Evolutionary conservation across 2,113 vertebrate species (phyloP).

Genomic region (Mixornis gularis): DNA sequence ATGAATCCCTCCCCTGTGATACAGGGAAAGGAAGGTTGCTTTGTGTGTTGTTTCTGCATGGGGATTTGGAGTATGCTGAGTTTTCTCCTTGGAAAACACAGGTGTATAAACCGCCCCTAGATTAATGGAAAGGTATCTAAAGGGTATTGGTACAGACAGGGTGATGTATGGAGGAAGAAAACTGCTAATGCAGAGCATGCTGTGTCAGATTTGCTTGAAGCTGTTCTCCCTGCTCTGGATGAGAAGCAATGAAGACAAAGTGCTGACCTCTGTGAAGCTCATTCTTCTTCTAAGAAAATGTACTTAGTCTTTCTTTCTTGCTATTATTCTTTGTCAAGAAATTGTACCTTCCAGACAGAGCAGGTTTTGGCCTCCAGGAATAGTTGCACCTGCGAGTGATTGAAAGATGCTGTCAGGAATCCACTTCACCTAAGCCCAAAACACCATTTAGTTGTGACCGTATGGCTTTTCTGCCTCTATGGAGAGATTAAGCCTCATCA

Average conservation of each 20-base stretch:
- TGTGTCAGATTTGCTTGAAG: constrained; percentile 20
- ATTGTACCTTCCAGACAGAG: constrained; percentile 25
- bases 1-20: not conserved
- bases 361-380: constrained; percentile 51
- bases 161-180: not conserved
- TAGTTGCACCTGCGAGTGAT: constrained; percentile 41
- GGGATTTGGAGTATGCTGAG: not conserved
- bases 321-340: constrained; percentile 55
- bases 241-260: constrained; percentile 43
- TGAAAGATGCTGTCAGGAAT: constrained; percentile 49
- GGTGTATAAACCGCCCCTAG: not conserved
- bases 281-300: constrained; percentile 33
- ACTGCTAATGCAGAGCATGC: not conserved
- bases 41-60: not conserved
- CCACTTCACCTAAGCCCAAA: constrained; percentile 10
- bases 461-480: constrained; percentile 42
- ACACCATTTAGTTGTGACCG: constrained; percentile 25
- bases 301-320: constrained; percentile 41
- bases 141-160: not conserved
- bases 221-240: not conserved
- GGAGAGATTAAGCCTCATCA: constrained; percentile 32
- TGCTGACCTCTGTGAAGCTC: not conserved
- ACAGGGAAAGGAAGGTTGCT: not conserved
- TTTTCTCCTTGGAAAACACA: constrained; percentile 39
- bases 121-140: not conserved